These are phyloP conservation scores for Callocephalon fimbriatum DNA, from an alignment of 2,113 vertebrate species.

Conservation along the genomic window DNA sequence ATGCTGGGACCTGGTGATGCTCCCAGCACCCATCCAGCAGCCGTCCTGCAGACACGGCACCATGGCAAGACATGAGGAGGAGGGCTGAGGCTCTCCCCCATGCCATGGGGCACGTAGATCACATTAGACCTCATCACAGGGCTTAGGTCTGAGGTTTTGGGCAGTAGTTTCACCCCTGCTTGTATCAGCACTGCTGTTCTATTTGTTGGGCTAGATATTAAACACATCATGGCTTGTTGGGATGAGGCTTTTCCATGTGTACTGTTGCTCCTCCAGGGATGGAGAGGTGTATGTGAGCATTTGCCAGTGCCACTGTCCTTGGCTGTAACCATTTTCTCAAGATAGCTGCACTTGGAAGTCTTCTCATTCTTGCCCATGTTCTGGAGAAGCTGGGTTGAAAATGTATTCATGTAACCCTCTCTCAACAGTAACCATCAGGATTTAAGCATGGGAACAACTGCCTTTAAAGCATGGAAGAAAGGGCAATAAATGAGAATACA, in stretches of 20 bases:
- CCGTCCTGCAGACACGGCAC: neutral
- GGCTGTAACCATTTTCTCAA: neutral
- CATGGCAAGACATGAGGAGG: too few relatives aligned
- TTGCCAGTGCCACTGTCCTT: rapidly evolving
- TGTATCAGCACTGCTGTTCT: neutral
- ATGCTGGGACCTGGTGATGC: neutral
- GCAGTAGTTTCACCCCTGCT: neutral
- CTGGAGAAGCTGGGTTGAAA: neutral
- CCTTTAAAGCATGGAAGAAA: neutral
- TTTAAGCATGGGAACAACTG: neutral
- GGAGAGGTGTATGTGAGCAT: rapidly evolving
- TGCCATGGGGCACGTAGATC: neutral
- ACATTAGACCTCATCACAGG: rapidly evolving
- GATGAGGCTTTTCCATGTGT: neutral
- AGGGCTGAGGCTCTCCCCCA: neutral
- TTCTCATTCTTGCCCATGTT: rapidly evolving
- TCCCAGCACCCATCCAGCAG: neutral
- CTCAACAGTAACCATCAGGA: neutral
- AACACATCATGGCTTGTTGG: rapidly evolving
- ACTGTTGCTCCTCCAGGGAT: neutral
- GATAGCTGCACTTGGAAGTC: neutral
- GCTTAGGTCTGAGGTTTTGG: neutral
- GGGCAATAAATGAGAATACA: neutral
- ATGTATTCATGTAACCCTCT: neutral
- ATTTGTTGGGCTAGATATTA: neutral